These are phyloP conservation scores for Spinus pinus DNA, from an alignment of 2,797 vertebrate genomes.

Conservation along the genomic window DNA sequence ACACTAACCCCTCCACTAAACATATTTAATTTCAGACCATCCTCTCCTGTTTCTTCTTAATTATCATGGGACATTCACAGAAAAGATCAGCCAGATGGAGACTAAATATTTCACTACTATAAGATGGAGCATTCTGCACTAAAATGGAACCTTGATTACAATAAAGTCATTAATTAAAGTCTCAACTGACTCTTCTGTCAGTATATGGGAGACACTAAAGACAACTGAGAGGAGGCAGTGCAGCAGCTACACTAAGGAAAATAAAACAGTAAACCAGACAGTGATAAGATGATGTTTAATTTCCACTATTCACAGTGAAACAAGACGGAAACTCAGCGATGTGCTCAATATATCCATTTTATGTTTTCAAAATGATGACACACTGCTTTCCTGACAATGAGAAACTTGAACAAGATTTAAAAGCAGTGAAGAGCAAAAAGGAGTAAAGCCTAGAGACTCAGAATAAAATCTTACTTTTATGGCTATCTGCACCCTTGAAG, in stretches of 20 bases:
- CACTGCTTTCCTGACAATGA: background rate
- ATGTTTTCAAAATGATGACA: background rate
- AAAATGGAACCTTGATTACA: slow-evolving; percentile 67
- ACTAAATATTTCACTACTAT: slow-evolving; percentile 69
- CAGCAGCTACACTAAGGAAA: background rate
- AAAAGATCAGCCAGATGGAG: slow-evolving; percentile 68
- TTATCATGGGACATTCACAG: slow-evolving; percentile 41
- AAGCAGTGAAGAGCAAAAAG: background rate
- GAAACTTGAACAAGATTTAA: background rate
- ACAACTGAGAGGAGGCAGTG: slow-evolving; percentile 22
- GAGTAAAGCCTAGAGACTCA: background rate
- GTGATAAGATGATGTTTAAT: background rate
- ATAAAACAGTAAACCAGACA: background rate
- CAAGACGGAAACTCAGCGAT: background rate
- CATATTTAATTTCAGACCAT: slow-evolving; percentile 23
- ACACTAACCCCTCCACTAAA: background rate
- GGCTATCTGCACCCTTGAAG: background rate
- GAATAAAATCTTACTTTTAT: background rate
- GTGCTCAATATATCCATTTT: background rate
- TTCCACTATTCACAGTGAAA: background rate
- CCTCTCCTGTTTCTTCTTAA: slow-evolving; percentile 57
- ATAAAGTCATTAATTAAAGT: slow-evolving; percentile 66
- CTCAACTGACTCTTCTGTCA: slow-evolving; percentile 42
- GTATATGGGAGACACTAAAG: slow-evolving; percentile 4
- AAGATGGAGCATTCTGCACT: slow-evolving; percentile 54